These are phyloP conservation scores for Prochilodus magdalenae DNA, from an alignment of 2,113 vertebrate species.

Conservation along the genomic window DNA sequence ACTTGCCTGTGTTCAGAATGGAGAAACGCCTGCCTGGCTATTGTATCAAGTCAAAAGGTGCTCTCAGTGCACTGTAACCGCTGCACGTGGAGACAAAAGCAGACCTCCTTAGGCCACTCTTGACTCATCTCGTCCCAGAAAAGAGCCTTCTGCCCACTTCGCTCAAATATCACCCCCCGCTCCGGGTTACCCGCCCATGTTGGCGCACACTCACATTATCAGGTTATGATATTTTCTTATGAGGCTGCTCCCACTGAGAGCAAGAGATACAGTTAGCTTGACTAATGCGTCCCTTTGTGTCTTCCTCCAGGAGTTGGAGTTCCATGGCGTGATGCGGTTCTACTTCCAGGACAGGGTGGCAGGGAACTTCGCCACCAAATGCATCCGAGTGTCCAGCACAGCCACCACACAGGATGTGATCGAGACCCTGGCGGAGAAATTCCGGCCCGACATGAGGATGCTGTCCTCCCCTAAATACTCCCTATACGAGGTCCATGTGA, in stretches of 20 bases:
- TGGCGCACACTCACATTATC: background rate
- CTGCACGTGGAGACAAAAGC: background rate
- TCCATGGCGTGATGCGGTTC: slow-evolving; percentile 99
- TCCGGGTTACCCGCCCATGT: slow-evolving; percentile 4
- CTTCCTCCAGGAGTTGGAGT: slow-evolving; percentile 89
- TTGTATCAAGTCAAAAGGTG: slow-evolving; percentile 31
- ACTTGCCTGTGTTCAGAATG: background rate
- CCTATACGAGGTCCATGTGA: slow-evolving; percentile 97
- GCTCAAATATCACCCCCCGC: slow-evolving; percentile 34
- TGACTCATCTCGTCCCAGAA: slow-evolving; percentile 11
- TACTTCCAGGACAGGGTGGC: slow-evolving; percentile 99
- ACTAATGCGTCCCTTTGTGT: background rate
- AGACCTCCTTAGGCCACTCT: slow-evolving; percentile 19
- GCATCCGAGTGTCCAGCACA: slow-evolving; percentile 96
- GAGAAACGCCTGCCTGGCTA: slow-evolving; percentile 6
- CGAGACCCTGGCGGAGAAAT: slow-evolving; percentile 97
- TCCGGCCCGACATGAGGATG: slow-evolving; percentile 99
- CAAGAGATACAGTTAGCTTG: background rate
- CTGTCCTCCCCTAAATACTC: slow-evolving; percentile 96
- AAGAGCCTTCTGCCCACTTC: background rate
- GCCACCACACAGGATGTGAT: slow-evolving; percentile 98
- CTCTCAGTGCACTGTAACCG: background rate
- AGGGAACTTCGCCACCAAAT: slow-evolving; percentile 98
- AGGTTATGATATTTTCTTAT: background rate
- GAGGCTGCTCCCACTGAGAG: background rate